Evolutionary conservation across 2,797 vertebrate genomes (phyloP), one percentile per base, ranked within the genome.

Genomic region (Eidolon dupreanum): DNA sequence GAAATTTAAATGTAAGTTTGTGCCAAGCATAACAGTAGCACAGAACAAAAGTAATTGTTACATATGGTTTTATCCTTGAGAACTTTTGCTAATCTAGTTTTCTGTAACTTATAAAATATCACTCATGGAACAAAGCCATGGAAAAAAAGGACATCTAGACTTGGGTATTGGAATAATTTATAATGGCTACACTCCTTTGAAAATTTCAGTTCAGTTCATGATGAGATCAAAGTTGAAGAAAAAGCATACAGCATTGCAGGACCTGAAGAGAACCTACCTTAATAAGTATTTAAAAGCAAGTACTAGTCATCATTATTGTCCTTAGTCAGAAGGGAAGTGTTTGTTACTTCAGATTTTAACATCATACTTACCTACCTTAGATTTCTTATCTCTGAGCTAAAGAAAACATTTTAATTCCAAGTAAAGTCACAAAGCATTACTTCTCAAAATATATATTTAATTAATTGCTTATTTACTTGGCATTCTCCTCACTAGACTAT

Each of bases 401-500:
- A 71, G 28, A 92, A 66, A 61, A 46, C 73, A 55, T 46, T 84
- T 92, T 87, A 28, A 91, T 75, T 83, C 92, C 75, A 73, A 90
- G 33, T 46, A 70, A 73, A 83, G 10, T 28, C 83, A 92, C 51
- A 93, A 71, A 59, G 41, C 31, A 53, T 68, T 65, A 43, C 68
- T 96, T 95, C 81, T 88, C 28, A 75, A 93, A 88, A 89, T 38
- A 73, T 3, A 5, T 66, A 55, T 59, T 49, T 90, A 95, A 91
- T 92, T 78, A 43, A 49, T 66, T 77, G 24, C 43, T 92, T 86
- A 33, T 66, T 88, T 71, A 59, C 61, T 85, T 59, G 8, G 36
- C 46, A 73, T 87, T 85, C 49, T 88, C 38, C 38, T 74, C 17
- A n/a, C 20, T 57, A 74, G 31, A 55, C 9, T 2, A 0, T 73